Evolutionary conservation across 2,888 invertebrate genomes (phyloP).

Genomic region (Allolobophora icterica): DNA sequence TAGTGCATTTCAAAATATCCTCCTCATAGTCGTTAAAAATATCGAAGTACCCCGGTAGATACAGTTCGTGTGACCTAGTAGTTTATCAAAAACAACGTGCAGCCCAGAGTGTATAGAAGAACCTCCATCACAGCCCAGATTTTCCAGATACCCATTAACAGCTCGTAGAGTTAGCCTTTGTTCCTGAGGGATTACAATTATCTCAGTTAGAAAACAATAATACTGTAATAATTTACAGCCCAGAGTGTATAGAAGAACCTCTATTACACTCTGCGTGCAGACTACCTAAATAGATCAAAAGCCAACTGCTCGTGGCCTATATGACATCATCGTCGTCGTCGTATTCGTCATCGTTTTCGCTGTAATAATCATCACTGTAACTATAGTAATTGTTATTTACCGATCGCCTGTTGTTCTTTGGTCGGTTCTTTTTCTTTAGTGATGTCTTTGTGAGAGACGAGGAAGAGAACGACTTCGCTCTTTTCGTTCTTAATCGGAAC

Average conservation of each 20-base stretch:
- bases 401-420: background rate
- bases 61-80: background rate
- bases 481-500: constrained; percentile 98
- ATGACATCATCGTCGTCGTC: background rate
- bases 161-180: no score
- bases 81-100: background rate
- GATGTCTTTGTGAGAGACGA: constrained; percentile 95
- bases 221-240: no score
- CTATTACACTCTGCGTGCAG: no score
- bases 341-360: background rate
- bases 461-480: constrained; percentile 90
- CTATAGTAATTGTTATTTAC: background rate
- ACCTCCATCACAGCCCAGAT: no score
- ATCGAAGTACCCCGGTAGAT: background rate
- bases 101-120: no score
- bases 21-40: background rate
- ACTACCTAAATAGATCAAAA: background rate
- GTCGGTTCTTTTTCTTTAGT: constrained; percentile 71
- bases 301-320: no score
- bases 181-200: no score
- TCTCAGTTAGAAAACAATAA: no score
- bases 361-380: background rate
- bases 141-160: no score
- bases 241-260: no score
- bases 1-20: background rate